Percentiles rank a stretch among this genome's conserved stretches.
phyloP scores from a whole-genome alignment of 1,140 invertebrate species.

The Drosophila novamexicana region DNA sequence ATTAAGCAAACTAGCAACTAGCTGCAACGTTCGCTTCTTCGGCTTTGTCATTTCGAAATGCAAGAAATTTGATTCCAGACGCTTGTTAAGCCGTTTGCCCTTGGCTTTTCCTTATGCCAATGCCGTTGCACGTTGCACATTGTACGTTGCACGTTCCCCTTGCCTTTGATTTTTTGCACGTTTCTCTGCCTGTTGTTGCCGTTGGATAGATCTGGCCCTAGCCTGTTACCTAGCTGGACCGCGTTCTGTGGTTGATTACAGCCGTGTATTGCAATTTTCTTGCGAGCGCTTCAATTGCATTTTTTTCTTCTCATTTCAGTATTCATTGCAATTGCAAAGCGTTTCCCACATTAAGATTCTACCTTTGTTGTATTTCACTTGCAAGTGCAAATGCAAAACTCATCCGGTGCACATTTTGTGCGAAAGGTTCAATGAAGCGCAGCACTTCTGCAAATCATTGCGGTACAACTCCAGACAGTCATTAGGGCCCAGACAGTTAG shows the following conservation, averaged over 20 bases:
- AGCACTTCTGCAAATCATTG: slow-evolving; percentile 26
- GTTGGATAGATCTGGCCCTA: slow-evolving; percentile 17
- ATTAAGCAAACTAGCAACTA: slow-evolving; percentile 48
- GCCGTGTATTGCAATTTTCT: slow-evolving; percentile 41
- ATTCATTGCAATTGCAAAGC: slow-evolving; percentile 17
- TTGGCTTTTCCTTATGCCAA: slow-evolving; percentile 43
- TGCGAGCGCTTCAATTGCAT: slow-evolving; percentile 12
- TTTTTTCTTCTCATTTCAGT: neutral
- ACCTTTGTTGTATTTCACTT: slow-evolving; percentile 6
- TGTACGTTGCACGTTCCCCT: slow-evolving; percentile 14
- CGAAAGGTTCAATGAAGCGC: slow-evolving; percentile 29
- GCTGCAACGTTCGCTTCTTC: slow-evolving; percentile 9
- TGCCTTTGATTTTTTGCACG: slow-evolving; percentile 12
- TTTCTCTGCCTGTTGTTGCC: neutral
- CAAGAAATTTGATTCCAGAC: slow-evolving; percentile 55
- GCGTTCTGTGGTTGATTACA: slow-evolving; percentile 37
- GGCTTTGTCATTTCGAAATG: slow-evolving; percentile 51
- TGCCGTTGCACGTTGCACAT: slow-evolving; percentile 17
- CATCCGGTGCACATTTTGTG: slow-evolving; percentile 8
- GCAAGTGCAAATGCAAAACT: slow-evolving; percentile 30
- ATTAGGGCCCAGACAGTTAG: neutral
- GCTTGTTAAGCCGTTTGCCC: slow-evolving; percentile 52
- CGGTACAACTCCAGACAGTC: slow-evolving; percentile 3
- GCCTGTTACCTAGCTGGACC: slow-evolving; percentile 23
- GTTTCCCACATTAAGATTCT: slow-evolving; percentile 48